Base-by-base conservation (phyloP, 2,888 invertebrate genomes). In the Campopleginae sp. region DNA sequence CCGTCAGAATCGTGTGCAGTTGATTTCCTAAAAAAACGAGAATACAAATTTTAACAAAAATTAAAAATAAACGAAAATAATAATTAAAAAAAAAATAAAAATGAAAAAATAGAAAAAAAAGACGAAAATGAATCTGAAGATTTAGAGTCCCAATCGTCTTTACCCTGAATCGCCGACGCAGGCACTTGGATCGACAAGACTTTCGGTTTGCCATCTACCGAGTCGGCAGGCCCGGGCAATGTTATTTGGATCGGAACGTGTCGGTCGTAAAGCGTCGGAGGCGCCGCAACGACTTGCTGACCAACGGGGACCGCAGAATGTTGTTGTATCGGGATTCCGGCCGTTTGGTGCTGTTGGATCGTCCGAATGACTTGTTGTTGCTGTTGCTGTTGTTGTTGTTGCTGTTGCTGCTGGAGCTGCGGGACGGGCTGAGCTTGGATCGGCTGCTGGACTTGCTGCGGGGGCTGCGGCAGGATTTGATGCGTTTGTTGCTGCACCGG, bases 141-240 rank as follows among this genome's bases (percentile, higher is more conserved):
- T n/a, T n/a, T n/a, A n/a, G n/a, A 6, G 23, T n/a, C 7, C 14
- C 14, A 46, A 46, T 23, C 10, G 0, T 2, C 54, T 38, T 1
- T 95, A 92, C 97, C 96, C 94, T 97, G 96, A 75, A 98, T 95
- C 42, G 98, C 97, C 14, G 97, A 96, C 33, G 97, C 97, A 84
- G 98, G 98, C 90, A 98, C 98, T 94, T 98, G 98, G 92, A 98
- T 98, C n/a, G 97, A 98, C 82, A 98, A 95, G 65, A 97, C 96
- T 86, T 98, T 95, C 38, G 96, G 96, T 88, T 96, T 94, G 27
- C 96, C 95, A 87, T 96, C 96, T 0, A 96, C 95, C 46, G 96
- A 95, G 8, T 97, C 97, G 1, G 97, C 96, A 91, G 97, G 97
- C 58, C 97, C 96, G 2, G 98, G 98, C 90, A 98, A 94, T 0